Conservation (phyloP, 2,113 vertebrate species). For the Thryonomys swinderianus region DNA sequence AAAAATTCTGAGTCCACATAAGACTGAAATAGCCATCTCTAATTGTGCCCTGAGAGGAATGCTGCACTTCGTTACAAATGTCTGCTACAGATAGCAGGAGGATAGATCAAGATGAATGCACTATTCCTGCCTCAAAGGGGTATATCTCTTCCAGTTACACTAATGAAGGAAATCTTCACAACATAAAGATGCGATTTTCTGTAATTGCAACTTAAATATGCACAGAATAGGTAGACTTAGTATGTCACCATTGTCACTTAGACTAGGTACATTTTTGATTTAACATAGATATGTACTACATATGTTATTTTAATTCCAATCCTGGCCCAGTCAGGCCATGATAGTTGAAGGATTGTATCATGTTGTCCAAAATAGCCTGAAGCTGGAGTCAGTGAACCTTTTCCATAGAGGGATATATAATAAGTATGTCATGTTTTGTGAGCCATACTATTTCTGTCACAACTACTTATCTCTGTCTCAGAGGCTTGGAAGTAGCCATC, state of each 20-base stretch:
- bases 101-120: neutral
- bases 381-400: neutral
- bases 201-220: neutral
- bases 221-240: neutral
- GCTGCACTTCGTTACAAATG: slow-evolving; percentile 1
- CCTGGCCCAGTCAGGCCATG: neutral
- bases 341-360: neutral
- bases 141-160: neutral
- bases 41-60: neutral
- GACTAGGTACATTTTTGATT: neutral
- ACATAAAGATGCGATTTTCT: neutral
- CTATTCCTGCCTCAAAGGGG: neutral
- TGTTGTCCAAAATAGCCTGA: neutral
- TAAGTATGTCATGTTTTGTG: neutral
- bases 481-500: neutral
- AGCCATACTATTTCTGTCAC: neutral
- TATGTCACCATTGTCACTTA: accelerated
- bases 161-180: neutral
- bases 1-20: neutral
- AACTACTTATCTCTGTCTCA: neutral
- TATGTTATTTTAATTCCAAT: neutral
- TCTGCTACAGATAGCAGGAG: neutral
- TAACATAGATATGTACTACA: neutral
- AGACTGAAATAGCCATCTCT: neutral
- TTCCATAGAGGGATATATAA: neutral